phyloP scores from a whole-genome alignment of 2,113 vertebrate species.

The Trichomycterus rosablanca region DNA sequence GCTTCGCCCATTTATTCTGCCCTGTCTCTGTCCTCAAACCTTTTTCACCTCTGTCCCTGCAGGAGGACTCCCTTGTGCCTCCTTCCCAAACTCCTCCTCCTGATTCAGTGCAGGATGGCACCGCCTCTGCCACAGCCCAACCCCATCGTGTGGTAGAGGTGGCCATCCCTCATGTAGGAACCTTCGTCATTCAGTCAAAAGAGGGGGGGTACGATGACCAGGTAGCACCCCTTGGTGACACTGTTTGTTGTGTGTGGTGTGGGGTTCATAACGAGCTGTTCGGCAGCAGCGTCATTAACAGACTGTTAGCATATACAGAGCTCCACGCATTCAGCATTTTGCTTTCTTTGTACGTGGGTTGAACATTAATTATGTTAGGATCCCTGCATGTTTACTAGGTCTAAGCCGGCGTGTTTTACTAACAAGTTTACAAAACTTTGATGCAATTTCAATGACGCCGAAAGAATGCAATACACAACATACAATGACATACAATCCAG shows the following conservation, averaged over 20 bases:
- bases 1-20: no score
- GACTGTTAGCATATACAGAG: not conserved
- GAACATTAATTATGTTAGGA: no score
- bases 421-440: no score
- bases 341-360: no score
- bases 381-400: no score
- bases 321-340: no score
- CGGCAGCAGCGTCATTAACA: slow-evolving; percentile 1
- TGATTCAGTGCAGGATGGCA: slow-evolving; percentile 73
- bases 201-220: slow-evolving; percentile 96
- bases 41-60: slow-evolving; percentile 39
- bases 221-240: slow-evolving; percentile 68
- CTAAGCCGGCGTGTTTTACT: no score
- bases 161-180: slow-evolving; percentile 89
- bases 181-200: slow-evolving; percentile 89
- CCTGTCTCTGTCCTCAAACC: no score
- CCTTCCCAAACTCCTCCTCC: slow-evolving; percentile 45
- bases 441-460: no score
- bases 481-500: no score
- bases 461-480: no score
- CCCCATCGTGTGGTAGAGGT: slow-evolving; percentile 87
- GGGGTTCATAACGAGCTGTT: no score
- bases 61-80: slow-evolving; percentile 52
- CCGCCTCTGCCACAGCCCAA: slow-evolving; percentile 65
- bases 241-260: not conserved